Evolutionary conservation across 2,797 vertebrate genomes (phyloP), one percentile per base, ranked within the genome.

Genomic region (Chromis chromis): DNA sequence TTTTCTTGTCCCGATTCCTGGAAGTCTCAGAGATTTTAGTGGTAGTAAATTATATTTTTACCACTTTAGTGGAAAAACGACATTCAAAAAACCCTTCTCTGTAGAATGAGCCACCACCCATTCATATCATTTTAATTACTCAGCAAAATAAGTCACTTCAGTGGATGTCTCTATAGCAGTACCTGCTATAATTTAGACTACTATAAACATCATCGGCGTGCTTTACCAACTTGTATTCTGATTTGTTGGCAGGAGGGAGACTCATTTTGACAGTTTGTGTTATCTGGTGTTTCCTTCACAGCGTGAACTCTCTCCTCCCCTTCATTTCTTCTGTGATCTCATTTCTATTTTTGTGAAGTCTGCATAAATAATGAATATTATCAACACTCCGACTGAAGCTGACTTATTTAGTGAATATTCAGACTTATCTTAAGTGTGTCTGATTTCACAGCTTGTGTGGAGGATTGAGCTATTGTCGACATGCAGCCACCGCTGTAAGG

Each of bases 311-410:
- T 65, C 65, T 36, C 57, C 40, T 65, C 28, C 28, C 54, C 46
- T 68, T 74, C 36, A 22, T 33, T 53, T 78, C 56, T 13, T 60
- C 61, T 76, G 68, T 79, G 58, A 82, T 76, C 50, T 78, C 22
- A 12, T 49, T 81, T 49, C 82, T 88, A 67, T 83, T 81, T 91
- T 77, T 69, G 25, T 59, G 28, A 63, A 50, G 60, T 64, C 48
- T 74, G 59, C 56, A 85, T 88, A 39, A 89, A 84, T 88, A 72
- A 82, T 80, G 12, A 72, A 77, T 80, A 62, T 40, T 57, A 63
- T 74, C 65, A 76, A 67, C 75, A 63, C 63, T 65, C 31, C 17
- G 31, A 66, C 65, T 65, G 53, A 62, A 74, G 64, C 50, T 22
- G 64, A 74, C 75, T 83, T 76, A 68, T 25, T 69, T 49, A 14